Conservation (phyloP, 2,888 invertebrate genomes). For the Drosophila ezoana region DNA sequence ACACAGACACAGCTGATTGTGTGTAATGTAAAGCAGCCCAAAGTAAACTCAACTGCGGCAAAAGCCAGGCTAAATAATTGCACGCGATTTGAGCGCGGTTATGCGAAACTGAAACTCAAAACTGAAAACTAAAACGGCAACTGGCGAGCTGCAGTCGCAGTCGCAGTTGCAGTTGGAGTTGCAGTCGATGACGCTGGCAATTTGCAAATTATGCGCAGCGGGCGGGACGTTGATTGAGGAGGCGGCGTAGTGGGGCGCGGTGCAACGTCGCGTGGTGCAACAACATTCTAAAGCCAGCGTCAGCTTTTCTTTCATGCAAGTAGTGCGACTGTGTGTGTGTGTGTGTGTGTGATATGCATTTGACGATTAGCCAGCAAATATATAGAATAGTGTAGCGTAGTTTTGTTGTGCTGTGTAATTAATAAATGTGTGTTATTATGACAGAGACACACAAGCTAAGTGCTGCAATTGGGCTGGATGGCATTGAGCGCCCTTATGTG, state of each 20-base stretch:
- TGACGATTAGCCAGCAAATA: slow-evolving; percentile 46
- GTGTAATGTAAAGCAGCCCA: slow-evolving; percentile 41
- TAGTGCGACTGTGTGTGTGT: slow-evolving; percentile 5
- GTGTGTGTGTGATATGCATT: slow-evolving; percentile 44
- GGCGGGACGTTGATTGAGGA: slow-evolving; percentile 58
- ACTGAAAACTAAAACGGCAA: slow-evolving; percentile 28
- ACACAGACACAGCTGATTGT: slow-evolving; percentile 59
- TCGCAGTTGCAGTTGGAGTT: slow-evolving; percentile 32
- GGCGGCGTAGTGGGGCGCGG: slow-evolving; percentile 14
- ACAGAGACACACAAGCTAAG: slow-evolving; percentile 29
- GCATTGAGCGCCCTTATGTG: slow-evolving; percentile 75
- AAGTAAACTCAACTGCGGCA: slow-evolving; percentile 48
- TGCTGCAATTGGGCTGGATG: slow-evolving; percentile 38
- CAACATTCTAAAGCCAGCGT: slow-evolving; percentile 72
- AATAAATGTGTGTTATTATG: slow-evolving; percentile 78
- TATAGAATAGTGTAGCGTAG: slow-evolving; percentile 31
- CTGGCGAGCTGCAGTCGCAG: slow-evolving; percentile 38
- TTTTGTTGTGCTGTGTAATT: slow-evolving; percentile 66
- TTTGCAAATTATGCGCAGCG: slow-evolving; percentile 74
- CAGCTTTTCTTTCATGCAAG: slow-evolving; percentile 58
- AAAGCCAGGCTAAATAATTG: slow-evolving; percentile 75
- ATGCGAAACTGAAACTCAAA: slow-evolving; percentile 52
- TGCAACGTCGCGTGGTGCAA: slow-evolving; percentile 59
- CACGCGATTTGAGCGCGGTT: slow-evolving; percentile 74
- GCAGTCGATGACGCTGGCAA: slow-evolving; percentile 62